Percentiles rank a stretch among this genome's conserved stretches.
Evolutionary conservation across 2,113 vertebrate species (phyloP).

Genomic region (Jaculus jaculus): DNA sequence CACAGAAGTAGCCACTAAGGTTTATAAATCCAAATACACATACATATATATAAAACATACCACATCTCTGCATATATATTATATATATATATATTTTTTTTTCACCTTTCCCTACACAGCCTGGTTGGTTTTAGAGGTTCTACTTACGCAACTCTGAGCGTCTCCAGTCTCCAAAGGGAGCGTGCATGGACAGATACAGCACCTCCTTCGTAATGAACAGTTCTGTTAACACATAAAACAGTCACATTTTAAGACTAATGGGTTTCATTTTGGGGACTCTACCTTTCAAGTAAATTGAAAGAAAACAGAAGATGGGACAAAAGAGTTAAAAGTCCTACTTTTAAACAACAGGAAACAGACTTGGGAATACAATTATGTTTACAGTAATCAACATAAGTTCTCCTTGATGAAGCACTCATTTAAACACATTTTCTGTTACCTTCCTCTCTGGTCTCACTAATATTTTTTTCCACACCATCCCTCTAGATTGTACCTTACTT

Average conservation of each 20-base stretch:
- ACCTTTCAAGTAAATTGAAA: not conserved
- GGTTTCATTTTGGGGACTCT: not conserved
- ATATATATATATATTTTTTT: not conserved
- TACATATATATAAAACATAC: too few relatives aligned
- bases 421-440: not conserved
- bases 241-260: not conserved
- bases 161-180: constrained; percentile 97
- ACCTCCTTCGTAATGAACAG: constrained; percentile 96
- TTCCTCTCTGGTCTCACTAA: not conserved
- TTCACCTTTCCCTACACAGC: not conserved
- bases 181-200: constrained; percentile 95
- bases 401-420: not conserved
- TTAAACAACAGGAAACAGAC: not conserved
- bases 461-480: not conserved
- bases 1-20: not conserved
- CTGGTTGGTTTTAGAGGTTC: not conserved
- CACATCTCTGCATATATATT: not conserved
- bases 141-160: constrained; percentile 97
- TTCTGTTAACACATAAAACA: constrained; percentile 83
- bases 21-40: accelerated
- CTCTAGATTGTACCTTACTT: not conserved
- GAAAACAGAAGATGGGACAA: not conserved
- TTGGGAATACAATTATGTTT: not conserved
- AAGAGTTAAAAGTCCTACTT: not conserved
- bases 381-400: not conserved